Base-by-base conservation (phyloP, 2,113 vertebrate species). In the Scomber japonicus region DNA sequence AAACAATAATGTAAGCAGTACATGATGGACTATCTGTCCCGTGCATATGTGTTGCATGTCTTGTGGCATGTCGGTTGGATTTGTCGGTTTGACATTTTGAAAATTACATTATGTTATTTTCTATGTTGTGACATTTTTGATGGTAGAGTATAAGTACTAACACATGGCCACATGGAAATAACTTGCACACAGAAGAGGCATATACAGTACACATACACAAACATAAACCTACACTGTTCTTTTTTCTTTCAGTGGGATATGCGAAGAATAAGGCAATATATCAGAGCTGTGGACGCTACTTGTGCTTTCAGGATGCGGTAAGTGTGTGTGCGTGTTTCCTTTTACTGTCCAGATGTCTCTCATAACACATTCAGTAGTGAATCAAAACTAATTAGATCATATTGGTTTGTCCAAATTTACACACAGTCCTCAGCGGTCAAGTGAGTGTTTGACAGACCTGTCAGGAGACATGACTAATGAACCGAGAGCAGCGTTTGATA, bases 241-340 rank as follows among this genome's bases (percentile, higher is more conserved):
- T 64, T 89, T 91, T 83, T 91, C 88, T 91, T 91, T 90, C 94
- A 99, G 98, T 98, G 75, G 98, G 98, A 88, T 97, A 95, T 94
- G 96, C 98, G 78, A 99, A 99, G 95, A 99, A 99, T 86, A 95
- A 94, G 91, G 97, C 98, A 2, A 68, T 98, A 48, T 77, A 84
- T 61, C 97, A 98, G 95, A 99, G 98, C 88, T 91, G 94, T 3
- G 98, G 98, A 65, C 53, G 81, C 35, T 97, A 96, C 83, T 95
- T 99, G 82, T 99, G 98, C 91, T 99, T 99, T 93, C 94, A 99
- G 92, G 98, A 99, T 88, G 96, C 97, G 48, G 98, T 99, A 92
- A 97, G 98, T 97, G 62, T 54, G 27, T 67, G 64, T 77, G 2
- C 35, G 21, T 46, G 45, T 60, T 82, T 82, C 3, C 53, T 64